Conservation (phyloP, 2,888 invertebrate genomes). For the Agrilus mali region DNA sequence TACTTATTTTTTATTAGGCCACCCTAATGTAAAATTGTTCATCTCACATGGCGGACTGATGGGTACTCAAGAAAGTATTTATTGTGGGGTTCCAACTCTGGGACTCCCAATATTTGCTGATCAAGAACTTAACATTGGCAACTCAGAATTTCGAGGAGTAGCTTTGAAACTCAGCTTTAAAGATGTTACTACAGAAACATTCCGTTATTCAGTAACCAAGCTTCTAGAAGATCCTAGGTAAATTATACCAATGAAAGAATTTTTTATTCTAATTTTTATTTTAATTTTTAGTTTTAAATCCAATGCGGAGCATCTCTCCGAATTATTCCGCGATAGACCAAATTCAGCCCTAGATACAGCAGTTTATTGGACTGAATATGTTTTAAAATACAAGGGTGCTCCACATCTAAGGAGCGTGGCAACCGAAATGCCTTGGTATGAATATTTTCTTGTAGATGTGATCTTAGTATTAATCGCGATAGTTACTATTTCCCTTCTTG, state of each 20-base stretch:
- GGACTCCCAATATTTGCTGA: slow-evolving; percentile 31
- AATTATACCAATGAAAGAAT: slow-evolving; percentile 11
- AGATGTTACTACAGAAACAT: slow-evolving; percentile 18
- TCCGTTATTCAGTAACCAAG: slow-evolving; percentile 19
- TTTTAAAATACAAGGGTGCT: slow-evolving; percentile 45
- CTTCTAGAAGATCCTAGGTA: slow-evolving; percentile 36
- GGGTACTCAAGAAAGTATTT: slow-evolving; percentile 35
- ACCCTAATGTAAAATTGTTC: slow-evolving; percentile 35
- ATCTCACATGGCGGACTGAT: slow-evolving; percentile 41
- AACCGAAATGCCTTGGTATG: slow-evolving; percentile 34
- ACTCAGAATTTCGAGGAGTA: slow-evolving; percentile 39
- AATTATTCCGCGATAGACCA: slow-evolving; percentile 44
- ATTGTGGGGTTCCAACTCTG: slow-evolving; percentile 32
- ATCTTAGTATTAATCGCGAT: not conserved
- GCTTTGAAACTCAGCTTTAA: slow-evolving; percentile 29
- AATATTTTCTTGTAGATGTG: slow-evolving; percentile 19
- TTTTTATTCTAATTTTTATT: not conserved
- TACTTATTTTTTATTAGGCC: too few species aligned
- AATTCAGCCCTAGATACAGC: slow-evolving; percentile 45
- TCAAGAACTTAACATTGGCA: slow-evolving; percentile 39
- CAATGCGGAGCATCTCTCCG: slow-evolving; percentile 37
- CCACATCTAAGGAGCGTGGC: slow-evolving; percentile 39
- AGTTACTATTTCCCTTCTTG: too few species aligned
- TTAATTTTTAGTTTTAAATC: slow-evolving; percentile 38
- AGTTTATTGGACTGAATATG: slow-evolving; percentile 53